Conservation (phyloP, 2,797 vertebrate genomes). For the Lagorchestes hirsutus region DNA sequence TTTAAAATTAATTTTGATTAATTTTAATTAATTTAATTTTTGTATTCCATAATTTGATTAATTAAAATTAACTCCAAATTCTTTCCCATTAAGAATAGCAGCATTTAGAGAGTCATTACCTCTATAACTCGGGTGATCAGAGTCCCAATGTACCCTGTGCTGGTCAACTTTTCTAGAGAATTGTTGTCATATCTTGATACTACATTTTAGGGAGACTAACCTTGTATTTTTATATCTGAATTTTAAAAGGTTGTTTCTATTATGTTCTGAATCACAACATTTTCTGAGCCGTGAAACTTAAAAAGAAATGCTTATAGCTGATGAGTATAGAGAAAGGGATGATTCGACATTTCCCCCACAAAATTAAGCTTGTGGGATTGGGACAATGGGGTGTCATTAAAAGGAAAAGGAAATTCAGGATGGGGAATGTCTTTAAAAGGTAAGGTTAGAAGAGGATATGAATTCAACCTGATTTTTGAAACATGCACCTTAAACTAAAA, state of each 20-base stretch:
- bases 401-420: not conserved
- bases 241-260: not conserved
- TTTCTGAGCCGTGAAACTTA: not conserved
- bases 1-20: not conserved
- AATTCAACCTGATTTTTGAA: not conserved
- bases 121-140: not conserved
- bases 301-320: not conserved
- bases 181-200: not conserved
- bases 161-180: not conserved
- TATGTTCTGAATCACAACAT: not conserved
- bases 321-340: not conserved
- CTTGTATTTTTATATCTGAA: not conserved
- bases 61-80: not conserved
- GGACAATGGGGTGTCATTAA: not conserved
- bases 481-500: not conserved
- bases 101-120: not conserved
- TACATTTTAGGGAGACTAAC: not conserved
- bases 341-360: not conserved
- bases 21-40: no score
- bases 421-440: not conserved
- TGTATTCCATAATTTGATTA: no score
- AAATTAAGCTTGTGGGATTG: not conserved
- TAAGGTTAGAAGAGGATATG: not conserved
- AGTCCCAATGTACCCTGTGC: not conserved
- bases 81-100: not conserved